Base-by-base conservation (phyloP, 2,888 invertebrate species). In the Drosophila robusta region DNA sequence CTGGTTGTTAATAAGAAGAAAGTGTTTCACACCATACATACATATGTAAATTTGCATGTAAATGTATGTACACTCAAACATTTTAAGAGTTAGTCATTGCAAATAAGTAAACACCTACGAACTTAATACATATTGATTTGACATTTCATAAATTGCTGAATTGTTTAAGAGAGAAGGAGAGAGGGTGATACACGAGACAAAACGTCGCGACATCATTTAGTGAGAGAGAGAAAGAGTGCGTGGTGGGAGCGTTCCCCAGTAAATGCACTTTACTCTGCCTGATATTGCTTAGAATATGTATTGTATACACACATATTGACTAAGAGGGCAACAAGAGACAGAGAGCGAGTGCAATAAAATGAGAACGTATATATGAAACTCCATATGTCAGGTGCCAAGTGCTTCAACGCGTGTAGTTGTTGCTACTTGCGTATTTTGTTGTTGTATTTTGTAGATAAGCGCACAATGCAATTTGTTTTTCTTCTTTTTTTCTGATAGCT, bases 101-200 rank as follows among this genome's bases (percentile, higher is more conserved):
- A 49, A 52, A 44, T 39, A 67, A 41, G 55, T 64, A 78, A 68
- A 78, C 52, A 56, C n/a, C 5, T 26, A 14, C 2, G 14, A 34
- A 32, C 14, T 18, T 11, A 29, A n/a, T 46, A 55, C 34, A 26
- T 34, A 71, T 42, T 57, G 58, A 72, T 75, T 70, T 55, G 55
- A 58, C 41, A 74, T 80, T 77, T 81, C 54, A 64, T 61, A 80
- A 80, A 75, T 63, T 70, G 54, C 61, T 55, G 39, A 46, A 66
- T 51, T 36, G 12, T 44, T 16, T 16, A 44, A 56, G 34, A 42
- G 41, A 16, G 16, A 9, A 16, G 34, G 18, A 50, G 16, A 46
- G 42, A 69, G 34, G 18, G 12, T 47, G 52, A 49, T 39, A 71
- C 29, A 22, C 16, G 38, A 69, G 62, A 55, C 46, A 39, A 44